Base-by-base conservation (phyloP, 2,113 vertebrate genomes). In the Urocynchramus pylzowi region DNA sequence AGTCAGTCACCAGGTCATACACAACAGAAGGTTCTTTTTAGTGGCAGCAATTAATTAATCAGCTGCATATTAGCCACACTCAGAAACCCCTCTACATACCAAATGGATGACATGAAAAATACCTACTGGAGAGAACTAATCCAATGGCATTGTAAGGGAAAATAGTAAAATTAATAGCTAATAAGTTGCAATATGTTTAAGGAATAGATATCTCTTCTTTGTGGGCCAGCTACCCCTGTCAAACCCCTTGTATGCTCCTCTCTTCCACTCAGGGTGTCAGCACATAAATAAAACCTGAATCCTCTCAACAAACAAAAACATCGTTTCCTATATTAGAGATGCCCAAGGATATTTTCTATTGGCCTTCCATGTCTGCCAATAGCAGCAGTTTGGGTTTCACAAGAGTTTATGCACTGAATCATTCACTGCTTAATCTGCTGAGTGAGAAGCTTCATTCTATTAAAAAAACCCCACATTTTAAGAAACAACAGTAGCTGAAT, bases 1-100 rank as follows among this genome's bases (percentile, higher is more conserved):
- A 81, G 44, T 64, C 56, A 63, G 86, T 47, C 19, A 4, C 44
- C 39, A 78, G 81, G 71, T 80, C 63, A 59, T 35, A 83, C 7
- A 2, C 27, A 95, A 83, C 35, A 80, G 41, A 71, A 80, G 17
- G 24, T 11, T 90, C 30, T 86, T 54, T 93, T 67, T 47, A 33
- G n/a, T 68, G 27, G 37, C 30, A 94, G 37, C 30, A 94, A 44
- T 84, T 74, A 90, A 80, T 94, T 93, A 95, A 94, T 88, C 42
- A 65, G 13, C 44, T 60, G 45, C 37, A 30, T 80, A 86, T 77
- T 74, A 83, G 30, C 31, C 31, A 88, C 17, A 28, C 35, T 69
- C 26, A 90, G 63, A 96, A 89, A 69, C 11, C 0, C 1, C 28
- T 77, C 74, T 75, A 57, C 17, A 35, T 76, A 69, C 14, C 65